phyloP scores from a whole-genome alignment of 2,797 vertebrate species.

The Sparidentex hasta region DNA sequence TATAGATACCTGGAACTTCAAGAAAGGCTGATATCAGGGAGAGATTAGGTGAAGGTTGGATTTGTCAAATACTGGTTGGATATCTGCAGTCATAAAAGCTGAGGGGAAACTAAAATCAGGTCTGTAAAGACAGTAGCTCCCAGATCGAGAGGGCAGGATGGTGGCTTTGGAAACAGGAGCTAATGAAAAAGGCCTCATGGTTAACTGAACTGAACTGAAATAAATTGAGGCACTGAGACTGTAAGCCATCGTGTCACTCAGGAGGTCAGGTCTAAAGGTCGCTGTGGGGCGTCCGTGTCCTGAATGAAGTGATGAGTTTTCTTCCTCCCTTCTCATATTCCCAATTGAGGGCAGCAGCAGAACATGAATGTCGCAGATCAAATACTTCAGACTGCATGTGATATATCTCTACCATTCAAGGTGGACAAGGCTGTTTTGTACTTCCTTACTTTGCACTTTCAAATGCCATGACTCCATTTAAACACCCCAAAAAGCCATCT shows the following conservation, averaged over 20 bases:
- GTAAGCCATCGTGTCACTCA: not conserved
- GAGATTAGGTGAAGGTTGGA: not conserved
- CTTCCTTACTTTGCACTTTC: not conserved
- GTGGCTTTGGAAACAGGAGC: slow-evolving; percentile 7
- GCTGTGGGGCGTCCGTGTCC: not conserved
- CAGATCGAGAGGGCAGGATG: not conserved
- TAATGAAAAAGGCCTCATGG: slow-evolving; percentile 27
- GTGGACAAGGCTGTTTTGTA: not conserved
- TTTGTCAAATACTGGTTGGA: not conserved
- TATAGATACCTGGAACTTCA: not conserved
- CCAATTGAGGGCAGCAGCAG: not conserved
- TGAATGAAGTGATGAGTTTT: slow-evolving; percentile 9
- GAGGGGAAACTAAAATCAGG: not conserved
- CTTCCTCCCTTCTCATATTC: not conserved
- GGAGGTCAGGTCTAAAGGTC: slow-evolving; percentile 22
- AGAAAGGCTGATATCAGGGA: not conserved
- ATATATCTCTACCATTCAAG: not conserved
- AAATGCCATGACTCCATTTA: not conserved
- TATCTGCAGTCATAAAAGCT: not conserved
- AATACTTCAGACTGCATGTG: not conserved
- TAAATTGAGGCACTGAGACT: slow-evolving; percentile 10
- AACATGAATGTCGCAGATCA: not conserved
- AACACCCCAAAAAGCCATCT: slow-evolving; percentile 16
- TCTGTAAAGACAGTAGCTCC: not conserved
- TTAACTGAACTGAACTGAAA: slow-evolving; percentile 20